phyloP scores from a whole-genome alignment of 2,113 vertebrate genomes.

The Sinocyclocheilus rhinocerous region DNA sequence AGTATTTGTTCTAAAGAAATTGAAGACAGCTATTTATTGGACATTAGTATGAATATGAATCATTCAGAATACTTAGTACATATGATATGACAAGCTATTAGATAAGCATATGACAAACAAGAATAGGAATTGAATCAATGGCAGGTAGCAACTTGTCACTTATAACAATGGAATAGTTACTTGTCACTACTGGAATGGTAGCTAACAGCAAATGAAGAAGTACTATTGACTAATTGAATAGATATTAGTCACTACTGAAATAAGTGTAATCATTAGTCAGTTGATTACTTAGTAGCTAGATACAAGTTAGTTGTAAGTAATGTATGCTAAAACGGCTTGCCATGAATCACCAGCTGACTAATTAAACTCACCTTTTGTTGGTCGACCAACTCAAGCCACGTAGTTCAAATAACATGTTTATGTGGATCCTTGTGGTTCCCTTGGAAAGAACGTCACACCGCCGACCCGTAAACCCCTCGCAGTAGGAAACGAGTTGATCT shows the following conservation, averaged over 20 bases:
- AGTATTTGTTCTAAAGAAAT: background rate
- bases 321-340: background rate
- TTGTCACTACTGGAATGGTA: background rate
- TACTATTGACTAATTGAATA: background rate
- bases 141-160: no score
- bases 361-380: constrained; percentile 69
- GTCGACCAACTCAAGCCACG: constrained; percentile 62
- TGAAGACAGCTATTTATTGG: background rate
- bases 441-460: constrained; percentile 49
- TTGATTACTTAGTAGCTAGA: background rate
- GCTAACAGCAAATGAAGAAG: background rate
- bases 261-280: background rate
- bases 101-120: background rate
- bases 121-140: background rate
- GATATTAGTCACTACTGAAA: background rate
- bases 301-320: background rate
- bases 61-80: background rate
- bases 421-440: constrained; percentile 51
- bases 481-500: constrained; percentile 36
- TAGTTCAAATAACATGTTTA: constrained; percentile 63
- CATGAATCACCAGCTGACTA: constrained; percentile 39
- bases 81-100: background rate
- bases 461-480: constrained; percentile 58
- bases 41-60: background rate
- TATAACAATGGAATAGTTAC: background rate